Percentiles rank a stretch among this genome's conserved stretches.
Evolutionary conservation across 2,888 invertebrate species (phyloP).

Genomic region (Melanotus villosus): DNA sequence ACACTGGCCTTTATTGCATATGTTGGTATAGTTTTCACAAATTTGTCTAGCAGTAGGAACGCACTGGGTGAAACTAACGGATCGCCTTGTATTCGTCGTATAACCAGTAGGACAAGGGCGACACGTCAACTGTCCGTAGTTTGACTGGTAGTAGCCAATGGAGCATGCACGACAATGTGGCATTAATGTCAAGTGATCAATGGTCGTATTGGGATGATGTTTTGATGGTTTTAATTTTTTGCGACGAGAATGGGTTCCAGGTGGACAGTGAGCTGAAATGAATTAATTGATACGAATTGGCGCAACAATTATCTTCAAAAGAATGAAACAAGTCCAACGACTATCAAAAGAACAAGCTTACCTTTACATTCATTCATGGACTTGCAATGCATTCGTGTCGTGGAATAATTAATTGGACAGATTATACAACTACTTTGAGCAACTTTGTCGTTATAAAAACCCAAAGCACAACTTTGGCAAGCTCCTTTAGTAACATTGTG

Average conservation of each 20-base stretch:
- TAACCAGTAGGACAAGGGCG: conserved; percentile 71
- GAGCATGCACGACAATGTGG: conserved; percentile 74
- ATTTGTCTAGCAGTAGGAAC: conserved; percentile 68
- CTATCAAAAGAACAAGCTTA: conserved; percentile 59
- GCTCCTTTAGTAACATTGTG: conserved; percentile 70
- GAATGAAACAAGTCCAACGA: no score
- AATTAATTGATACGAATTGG: background rate
- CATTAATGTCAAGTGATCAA: conserved; percentile 68
- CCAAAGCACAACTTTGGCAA: conserved; percentile 75
- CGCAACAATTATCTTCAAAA: background rate
- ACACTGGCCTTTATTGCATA: conserved; percentile 69
- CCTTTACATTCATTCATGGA: conserved; percentile 72
- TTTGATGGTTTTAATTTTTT: conserved; percentile 60
- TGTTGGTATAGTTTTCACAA: conserved; percentile 68
- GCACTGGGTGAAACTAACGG: conserved; percentile 67
- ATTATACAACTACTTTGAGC: conserved; percentile 71
- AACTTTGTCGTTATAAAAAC: conserved; percentile 73
- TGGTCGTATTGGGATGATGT: conserved; percentile 55
- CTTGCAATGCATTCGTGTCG: conserved; percentile 69
- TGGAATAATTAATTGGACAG: conserved; percentile 74
- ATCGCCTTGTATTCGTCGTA: conserved; percentile 68
- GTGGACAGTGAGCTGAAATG: conserved; percentile 70
- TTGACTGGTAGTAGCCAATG: conserved; percentile 74
- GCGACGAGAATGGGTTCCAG: conserved; percentile 69
- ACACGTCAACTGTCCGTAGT: conserved; percentile 73